Evolutionary conservation across 1,140 invertebrate genomes (phyloP).

Genomic region (Cephus cinctus): DNA sequence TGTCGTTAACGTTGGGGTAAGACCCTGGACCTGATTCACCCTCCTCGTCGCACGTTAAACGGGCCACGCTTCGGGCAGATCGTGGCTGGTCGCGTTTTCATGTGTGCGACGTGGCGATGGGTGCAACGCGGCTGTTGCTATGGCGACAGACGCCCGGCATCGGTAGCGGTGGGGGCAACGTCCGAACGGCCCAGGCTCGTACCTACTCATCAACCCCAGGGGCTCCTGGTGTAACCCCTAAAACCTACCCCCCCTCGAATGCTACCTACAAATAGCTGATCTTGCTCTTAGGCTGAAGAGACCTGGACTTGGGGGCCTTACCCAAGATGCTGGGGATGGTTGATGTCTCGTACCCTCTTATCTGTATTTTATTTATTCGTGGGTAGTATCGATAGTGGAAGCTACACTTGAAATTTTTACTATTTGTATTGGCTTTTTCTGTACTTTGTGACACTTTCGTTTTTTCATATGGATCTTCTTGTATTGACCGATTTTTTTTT

Average conservation of each 20-base stretch:
- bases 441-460: not conserved
- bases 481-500: conserved; percentile 1
- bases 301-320: too few species aligned
- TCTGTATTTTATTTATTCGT: too few species aligned
- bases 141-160: conserved; percentile 56
- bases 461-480: not conserved
- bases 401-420: not conserved
- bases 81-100: conserved; percentile 21
- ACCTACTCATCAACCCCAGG: conserved; percentile 40
- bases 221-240: not conserved
- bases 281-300: too few species aligned
- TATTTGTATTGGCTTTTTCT: not conserved
- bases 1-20: too few species aligned
- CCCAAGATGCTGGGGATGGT: too few species aligned
- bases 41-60: too few species aligned
- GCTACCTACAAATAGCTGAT: too few species aligned
- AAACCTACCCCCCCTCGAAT: too few species aligned
- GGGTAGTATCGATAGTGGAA: not conserved
- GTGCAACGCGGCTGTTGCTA: conserved; percentile 55
- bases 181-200: conserved; percentile 51
- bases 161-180: conserved; percentile 49
- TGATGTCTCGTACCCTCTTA: too few species aligned
- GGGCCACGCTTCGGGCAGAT: too few species aligned
- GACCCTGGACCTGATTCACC: too few species aligned
- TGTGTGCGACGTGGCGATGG: conserved; percentile 37